Evolutionary conservation across 2,888 invertebrate species (phyloP).

Genomic region (Merodon equestris): DNA sequence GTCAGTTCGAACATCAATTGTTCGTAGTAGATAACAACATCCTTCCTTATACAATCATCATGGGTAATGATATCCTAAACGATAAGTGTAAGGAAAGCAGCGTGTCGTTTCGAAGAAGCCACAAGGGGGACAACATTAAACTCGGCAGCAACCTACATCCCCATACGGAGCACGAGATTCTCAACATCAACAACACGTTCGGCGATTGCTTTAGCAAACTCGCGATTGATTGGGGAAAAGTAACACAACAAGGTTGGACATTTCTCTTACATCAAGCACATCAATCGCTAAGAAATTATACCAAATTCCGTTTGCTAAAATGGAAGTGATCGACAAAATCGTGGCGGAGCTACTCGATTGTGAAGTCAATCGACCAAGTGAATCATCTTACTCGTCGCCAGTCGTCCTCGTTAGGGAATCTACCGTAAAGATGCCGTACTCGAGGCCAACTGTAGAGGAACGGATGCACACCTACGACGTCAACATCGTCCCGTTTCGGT

Average conservation of each 20-base stretch:
- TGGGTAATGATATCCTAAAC: constrained; percentile 9
- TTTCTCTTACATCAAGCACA: too few relatives aligned
- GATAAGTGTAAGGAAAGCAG: constrained; percentile 2
- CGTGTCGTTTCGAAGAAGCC: background rate
- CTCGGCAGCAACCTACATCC: background rate
- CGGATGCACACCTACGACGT: background rate
- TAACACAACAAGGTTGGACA: constrained; percentile 1
- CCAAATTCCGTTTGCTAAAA: constrained; percentile 1
- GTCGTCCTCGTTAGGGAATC: constrained; percentile 10
- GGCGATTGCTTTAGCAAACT: too few relatives aligned
- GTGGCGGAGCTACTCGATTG: constrained; percentile 3
- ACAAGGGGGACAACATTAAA: constrained; percentile 3
- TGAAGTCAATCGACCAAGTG: constrained; percentile 1
- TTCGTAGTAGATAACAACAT: background rate
- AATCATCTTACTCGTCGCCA: constrained; percentile 14
- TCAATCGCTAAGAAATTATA: background rate
- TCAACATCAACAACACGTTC: too few relatives aligned
- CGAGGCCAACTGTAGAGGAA: background rate
- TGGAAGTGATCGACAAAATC: background rate
- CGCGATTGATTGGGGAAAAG: constrained; percentile 4
- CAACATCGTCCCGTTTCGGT: background rate
- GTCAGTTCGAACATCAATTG: background rate
- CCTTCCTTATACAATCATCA: background rate
- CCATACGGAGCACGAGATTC: too few relatives aligned
- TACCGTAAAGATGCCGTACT: background rate